These are phyloP conservation scores for Mergus octosetaceus DNA, from an alignment of 2,797 vertebrate genomes.

Conservation along the genomic window DNA sequence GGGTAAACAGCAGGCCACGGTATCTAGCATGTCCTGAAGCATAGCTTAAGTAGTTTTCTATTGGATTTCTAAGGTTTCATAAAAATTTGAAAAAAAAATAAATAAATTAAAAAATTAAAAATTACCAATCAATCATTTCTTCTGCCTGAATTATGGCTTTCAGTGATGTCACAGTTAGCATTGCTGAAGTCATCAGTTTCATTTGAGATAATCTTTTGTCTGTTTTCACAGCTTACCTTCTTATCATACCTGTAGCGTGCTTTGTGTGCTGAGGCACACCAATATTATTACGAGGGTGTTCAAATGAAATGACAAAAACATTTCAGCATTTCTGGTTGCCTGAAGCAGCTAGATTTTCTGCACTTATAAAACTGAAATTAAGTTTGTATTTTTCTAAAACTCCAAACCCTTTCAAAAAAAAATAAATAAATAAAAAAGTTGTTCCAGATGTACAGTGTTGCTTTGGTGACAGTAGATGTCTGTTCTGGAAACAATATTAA, in stretches of 20 bases:
- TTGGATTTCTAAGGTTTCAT: not conserved
- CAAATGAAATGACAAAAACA: not conserved
- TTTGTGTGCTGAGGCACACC: not conserved
- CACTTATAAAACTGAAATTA: not conserved
- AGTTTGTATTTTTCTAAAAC: not conserved
- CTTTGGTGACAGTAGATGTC: slow-evolving; percentile 20
- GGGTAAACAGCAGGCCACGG: not conserved
- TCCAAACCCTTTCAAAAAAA: not conserved
- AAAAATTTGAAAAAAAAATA: not conserved
- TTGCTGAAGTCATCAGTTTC: not conserved
- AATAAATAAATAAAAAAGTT: not conserved
- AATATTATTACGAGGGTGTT: not conserved
- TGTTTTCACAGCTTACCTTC: not conserved
- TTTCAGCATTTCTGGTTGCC: not conserved
- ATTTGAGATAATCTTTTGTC: not conserved
- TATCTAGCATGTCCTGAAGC: not conserved
- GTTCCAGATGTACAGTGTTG: slow-evolving; percentile 1
- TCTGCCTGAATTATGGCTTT: not conserved
- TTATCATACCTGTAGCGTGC: rapidly evolving
- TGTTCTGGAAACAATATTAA: not conserved
- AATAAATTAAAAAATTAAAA: no score
- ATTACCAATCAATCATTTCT: not conserved
- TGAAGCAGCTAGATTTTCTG: not conserved
- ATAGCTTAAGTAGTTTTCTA: not conserved
- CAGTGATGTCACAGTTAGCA: not conserved